These are phyloP conservation scores for Gymnocypris eckloni DNA, from an alignment of 2,797 vertebrate genomes.

Conservation along the genomic window DNA sequence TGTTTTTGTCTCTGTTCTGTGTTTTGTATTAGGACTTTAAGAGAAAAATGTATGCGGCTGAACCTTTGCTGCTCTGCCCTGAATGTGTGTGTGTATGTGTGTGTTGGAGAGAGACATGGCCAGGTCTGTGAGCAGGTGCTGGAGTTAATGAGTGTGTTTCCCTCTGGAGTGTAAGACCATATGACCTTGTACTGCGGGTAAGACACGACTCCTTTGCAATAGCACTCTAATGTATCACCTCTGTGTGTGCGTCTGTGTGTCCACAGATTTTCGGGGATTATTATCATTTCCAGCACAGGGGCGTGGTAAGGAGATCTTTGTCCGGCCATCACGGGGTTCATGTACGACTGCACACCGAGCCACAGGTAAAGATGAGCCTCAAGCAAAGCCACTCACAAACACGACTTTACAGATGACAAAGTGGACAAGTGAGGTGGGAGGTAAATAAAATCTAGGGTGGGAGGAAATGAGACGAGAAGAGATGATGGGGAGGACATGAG, in stretches of 20 bases:
- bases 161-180: conserved; percentile 47
- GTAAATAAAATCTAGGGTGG: neutral
- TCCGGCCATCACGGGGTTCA: conserved; percentile 82
- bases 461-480: neutral
- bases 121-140: conserved; percentile 48
- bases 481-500: neutral
- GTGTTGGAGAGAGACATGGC: conserved; percentile 47
- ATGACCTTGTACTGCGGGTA: conserved; percentile 53
- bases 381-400: conserved; percentile 48
- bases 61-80: conserved; percentile 52
- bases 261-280: conserved; percentile 90
- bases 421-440: conserved; percentile 31
- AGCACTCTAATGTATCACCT: conserved; percentile 40
- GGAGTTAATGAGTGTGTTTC: conserved; percentile 65
- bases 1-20: conserved; percentile 50
- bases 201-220: conserved; percentile 48
- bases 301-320: conserved; percentile 88
- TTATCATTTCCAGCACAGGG: conserved; percentile 90
- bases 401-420: conserved; percentile 52
- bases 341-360: conserved; percentile 82
- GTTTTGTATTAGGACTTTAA: conserved; percentile 34
- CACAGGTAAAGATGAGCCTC: conserved; percentile 77
- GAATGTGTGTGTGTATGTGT: conserved; percentile 37
- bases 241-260: conserved; percentile 43
- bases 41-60: conserved; percentile 33